phyloP scores from a whole-genome alignment of 2,888 invertebrate species.

The Phyto melanocephala region DNA sequence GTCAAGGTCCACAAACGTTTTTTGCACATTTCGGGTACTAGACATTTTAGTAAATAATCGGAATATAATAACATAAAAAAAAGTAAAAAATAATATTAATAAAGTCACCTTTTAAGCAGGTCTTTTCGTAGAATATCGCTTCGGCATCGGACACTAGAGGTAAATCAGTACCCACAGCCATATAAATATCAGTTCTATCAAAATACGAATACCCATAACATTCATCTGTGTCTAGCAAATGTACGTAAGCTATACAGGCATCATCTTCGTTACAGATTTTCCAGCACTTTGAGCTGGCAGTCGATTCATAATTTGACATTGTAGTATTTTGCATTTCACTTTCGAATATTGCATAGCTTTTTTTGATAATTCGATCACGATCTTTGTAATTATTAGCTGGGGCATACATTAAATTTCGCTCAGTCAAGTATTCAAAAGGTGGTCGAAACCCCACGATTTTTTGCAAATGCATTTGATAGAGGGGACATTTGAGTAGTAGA shows the following conservation, averaged over 20 bases:
- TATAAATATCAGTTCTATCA: conserved; percentile 70
- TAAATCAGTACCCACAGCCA: conserved; percentile 70
- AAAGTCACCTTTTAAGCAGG: conserved; percentile 75
- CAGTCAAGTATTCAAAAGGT: conserved; percentile 71
- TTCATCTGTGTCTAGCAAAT: conserved; percentile 74
- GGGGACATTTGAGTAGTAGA: conserved; percentile 76
- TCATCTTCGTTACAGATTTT: conserved; percentile 74
- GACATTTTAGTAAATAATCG: conserved; percentile 29
- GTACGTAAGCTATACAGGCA: conserved; percentile 77
- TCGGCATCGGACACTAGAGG: conserved; percentile 75
- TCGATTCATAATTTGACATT: conserved; percentile 12
- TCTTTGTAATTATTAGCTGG: conserved; percentile 70
- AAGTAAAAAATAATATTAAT: no score
- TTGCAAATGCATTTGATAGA: conserved; percentile 77
- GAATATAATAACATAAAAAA: no score
- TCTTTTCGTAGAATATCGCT: conserved; percentile 78
- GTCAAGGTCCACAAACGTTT: conserved; percentile 87
- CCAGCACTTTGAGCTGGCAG: conserved; percentile 73
- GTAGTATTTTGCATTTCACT: conserved; percentile 17
- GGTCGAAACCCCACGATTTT: conserved; percentile 78
- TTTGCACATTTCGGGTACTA: conserved; percentile 81
- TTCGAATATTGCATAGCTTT: conserved; percentile 51
- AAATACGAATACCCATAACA: conserved; percentile 77
- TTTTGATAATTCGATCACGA: conserved; percentile 67
- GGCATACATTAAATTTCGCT: conserved; percentile 72